phyloP scores from a whole-genome alignment of 2,888 invertebrate species.

The Lasioglossum lativentre region DNA sequence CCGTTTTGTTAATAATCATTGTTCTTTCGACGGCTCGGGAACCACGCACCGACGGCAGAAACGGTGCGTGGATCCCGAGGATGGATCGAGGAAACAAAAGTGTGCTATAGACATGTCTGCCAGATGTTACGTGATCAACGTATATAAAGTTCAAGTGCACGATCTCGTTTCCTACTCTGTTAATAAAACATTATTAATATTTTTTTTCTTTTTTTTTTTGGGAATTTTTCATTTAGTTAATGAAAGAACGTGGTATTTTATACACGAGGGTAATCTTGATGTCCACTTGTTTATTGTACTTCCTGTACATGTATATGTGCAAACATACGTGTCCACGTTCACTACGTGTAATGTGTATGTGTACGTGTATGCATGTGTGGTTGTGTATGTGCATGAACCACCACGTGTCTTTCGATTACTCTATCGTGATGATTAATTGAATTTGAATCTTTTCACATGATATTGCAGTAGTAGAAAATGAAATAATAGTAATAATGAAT shows the following conservation, averaged over 20 bases:
- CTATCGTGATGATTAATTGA: neutral
- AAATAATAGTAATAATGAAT: slow-evolving; percentile 32
- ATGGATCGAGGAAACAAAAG: slow-evolving; percentile 30
- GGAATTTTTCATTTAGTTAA: slow-evolving; percentile 6
- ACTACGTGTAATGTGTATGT: neutral
- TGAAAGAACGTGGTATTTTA: slow-evolving; percentile 33
- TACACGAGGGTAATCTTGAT: slow-evolving; percentile 61
- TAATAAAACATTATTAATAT: too few species aligned
- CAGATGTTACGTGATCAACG: slow-evolving; percentile 21
- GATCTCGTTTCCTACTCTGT: slow-evolving; percentile 17
- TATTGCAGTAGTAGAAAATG: slow-evolving; percentile 19
- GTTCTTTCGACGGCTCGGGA: slow-evolving; percentile 19
- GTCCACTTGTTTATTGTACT: slow-evolving; percentile 63
- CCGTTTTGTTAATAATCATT: slow-evolving; percentile 19
- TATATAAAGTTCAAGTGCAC: slow-evolving; percentile 17
- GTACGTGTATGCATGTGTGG: neutral
- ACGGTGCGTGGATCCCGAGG: slow-evolving; percentile 33
- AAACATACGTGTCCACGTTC: neutral
- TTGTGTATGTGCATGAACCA: neutral
- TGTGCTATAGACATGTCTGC: slow-evolving; percentile 72
- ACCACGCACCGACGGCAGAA: neutral
- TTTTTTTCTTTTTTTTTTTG: neutral
- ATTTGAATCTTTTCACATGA: neutral
- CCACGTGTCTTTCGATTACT: neutral
- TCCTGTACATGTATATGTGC: neutral